Evolutionary conservation across 2,888 invertebrate genomes (phyloP).

Genomic region (Oscheius sp.): DNA sequence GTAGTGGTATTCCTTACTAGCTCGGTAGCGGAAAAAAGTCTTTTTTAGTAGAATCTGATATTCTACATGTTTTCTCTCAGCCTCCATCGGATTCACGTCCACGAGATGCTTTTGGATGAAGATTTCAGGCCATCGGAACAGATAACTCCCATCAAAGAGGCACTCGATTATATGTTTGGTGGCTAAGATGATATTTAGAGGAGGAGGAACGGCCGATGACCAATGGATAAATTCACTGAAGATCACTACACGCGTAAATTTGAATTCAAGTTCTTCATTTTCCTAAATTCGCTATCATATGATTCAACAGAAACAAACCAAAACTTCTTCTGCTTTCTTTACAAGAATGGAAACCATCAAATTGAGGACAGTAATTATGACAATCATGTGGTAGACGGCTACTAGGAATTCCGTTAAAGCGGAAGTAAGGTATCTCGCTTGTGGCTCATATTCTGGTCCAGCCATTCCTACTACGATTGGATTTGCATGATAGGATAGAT

Average conservation of each 20-base stretch:
- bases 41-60: background rate
- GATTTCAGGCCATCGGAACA: background rate
- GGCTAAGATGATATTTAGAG: slow-evolving; percentile 49
- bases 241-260: slow-evolving; percentile 58
- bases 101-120: background rate
- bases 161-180: slow-evolving; percentile 22
- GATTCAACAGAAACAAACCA: slow-evolving; percentile 35
- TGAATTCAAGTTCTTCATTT: slow-evolving; percentile 65
- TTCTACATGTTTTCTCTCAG: background rate
- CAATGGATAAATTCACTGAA: slow-evolving; percentile 56
- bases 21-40: slow-evolving; percentile 23
- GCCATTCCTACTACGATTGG: slow-evolving; percentile 49
- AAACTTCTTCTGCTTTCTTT: slow-evolving; percentile 58
- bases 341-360: slow-evolving; percentile 64
- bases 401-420: slow-evolving; percentile 41
- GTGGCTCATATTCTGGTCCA: slow-evolving; percentile 37
- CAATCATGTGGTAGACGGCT: slow-evolving; percentile 55
- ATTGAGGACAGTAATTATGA: slow-evolving; percentile 61
- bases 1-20: slow-evolving; percentile 27
- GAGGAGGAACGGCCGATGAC: slow-evolving; percentile 58
- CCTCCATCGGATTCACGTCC: background rate
- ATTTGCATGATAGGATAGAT: slow-evolving; percentile 42
- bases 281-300: slow-evolving; percentile 35
- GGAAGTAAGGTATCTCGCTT: slow-evolving; percentile 35
- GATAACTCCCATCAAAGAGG: background rate